Conservation (phyloP, 2,888 invertebrate genomes). For the Poecilus cupreus region DNA sequence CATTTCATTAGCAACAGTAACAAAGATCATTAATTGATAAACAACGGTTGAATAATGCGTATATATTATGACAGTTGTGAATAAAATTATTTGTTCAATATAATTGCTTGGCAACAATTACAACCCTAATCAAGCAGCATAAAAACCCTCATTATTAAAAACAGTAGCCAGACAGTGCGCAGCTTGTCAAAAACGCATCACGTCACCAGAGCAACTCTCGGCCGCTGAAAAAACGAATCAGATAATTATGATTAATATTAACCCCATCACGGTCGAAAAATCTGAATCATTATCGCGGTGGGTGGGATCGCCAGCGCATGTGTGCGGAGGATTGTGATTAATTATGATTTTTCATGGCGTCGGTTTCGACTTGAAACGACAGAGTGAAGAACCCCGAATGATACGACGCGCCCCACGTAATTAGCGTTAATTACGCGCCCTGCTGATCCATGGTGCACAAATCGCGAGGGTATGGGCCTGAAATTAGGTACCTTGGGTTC, state of each 20-base stretch:
- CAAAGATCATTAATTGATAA: too few relatives aligned
- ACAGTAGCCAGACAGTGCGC: conserved; percentile 11
- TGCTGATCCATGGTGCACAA: neutral
- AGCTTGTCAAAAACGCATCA: conserved; percentile 36
- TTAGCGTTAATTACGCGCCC: conserved; percentile 44
- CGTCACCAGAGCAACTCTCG: neutral
- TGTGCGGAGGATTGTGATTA: conserved; percentile 41
- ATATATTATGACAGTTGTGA: too few relatives aligned
- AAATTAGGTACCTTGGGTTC: neutral
- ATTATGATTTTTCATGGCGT: conserved; percentile 26
- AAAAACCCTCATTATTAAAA: conserved; percentile 20
- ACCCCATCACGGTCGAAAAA: conserved; percentile 47
- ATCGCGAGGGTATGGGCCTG: neutral
- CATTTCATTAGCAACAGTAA: too few relatives aligned
- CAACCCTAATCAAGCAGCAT: neutral
- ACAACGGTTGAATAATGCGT: too few relatives aligned
- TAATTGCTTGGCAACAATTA: too few relatives aligned
- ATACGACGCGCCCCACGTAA: conserved; percentile 28
- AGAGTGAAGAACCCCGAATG: conserved; percentile 1
- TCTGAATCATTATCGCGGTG: conserved; percentile 52
- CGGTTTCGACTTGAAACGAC: conserved; percentile 19
- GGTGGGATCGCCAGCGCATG: conserved; percentile 34
- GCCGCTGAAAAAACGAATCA: neutral
- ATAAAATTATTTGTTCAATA: too few relatives aligned
- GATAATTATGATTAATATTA: conserved; percentile 49